Evolutionary conservation across 2,888 invertebrate genomes (phyloP).

Genomic region (Steinernema carpocapsae): DNA sequence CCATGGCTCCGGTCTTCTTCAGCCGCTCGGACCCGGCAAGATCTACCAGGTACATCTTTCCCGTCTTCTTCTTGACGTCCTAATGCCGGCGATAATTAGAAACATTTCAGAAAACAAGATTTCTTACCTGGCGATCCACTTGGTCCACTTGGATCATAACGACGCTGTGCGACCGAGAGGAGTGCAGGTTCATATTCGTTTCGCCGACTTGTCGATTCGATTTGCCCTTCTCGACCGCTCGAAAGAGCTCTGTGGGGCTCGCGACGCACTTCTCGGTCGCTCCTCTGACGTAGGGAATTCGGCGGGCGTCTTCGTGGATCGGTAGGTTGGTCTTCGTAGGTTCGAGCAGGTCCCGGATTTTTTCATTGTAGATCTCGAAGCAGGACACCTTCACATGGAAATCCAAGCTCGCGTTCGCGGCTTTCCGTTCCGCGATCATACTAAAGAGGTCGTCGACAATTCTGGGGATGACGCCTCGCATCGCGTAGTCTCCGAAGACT

Average conservation of each 20-base stretch:
- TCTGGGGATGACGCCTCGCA: constrained; percentile 86
- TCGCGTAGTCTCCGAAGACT: constrained; percentile 71
- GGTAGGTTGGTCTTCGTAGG: constrained; percentile 98
- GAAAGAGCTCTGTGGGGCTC: constrained; percentile 98
- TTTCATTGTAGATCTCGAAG: constrained; percentile 80
- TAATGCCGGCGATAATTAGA: too few species aligned
- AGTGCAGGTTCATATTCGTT: constrained; percentile 99
- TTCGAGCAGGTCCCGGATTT: constrained; percentile 88
- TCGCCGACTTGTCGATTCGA: constrained; percentile 99
- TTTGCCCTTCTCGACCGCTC: constrained; percentile 98
- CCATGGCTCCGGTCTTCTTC: constrained; percentile 99
- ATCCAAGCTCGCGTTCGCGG: constrained; percentile 99
- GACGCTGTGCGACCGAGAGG: constrained; percentile 98
- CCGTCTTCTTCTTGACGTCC: constrained; percentile 97
- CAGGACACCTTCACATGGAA: constrained; percentile 99
- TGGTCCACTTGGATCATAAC: constrained; percentile 99
- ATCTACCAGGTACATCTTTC: constrained; percentile 98
- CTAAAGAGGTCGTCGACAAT: constrained; percentile 99
- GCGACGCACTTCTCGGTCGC: constrained; percentile 98
- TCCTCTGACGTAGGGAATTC: constrained; percentile 98
- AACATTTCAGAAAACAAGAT: too few species aligned
- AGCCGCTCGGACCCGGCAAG: constrained; percentile 99
- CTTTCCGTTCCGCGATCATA: constrained; percentile 86
- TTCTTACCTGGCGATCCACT: constrained; percentile 88
- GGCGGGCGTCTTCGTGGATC: constrained; percentile 99